Base-by-base conservation (phyloP, 1,140 invertebrate species). In the Nymphalis io region DNA sequence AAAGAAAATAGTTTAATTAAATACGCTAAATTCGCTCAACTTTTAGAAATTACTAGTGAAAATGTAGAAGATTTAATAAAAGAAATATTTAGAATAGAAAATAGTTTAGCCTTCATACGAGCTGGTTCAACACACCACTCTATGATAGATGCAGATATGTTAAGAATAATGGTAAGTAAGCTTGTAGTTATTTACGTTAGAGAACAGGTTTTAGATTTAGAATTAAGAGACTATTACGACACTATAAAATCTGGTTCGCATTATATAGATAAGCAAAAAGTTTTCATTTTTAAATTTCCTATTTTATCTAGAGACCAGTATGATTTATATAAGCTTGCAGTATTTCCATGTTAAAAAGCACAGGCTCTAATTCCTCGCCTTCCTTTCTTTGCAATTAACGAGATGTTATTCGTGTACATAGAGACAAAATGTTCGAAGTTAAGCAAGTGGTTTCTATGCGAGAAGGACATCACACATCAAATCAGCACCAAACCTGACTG, bases 51-150 rank as follows among this genome's bases (percentile, higher is more conserved):
- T 60, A 58, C 77, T 57, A 60, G 68, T 11, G 76, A 83, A 62
- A 81, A 83, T 12, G 67, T 76, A 15, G 75, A 83, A 2, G 63
- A 72, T n/a, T 53, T 83, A 39, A 75, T 65, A 23, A 57, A 73
- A 15, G 79, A 80, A 65, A n/a, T 81, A 61, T 33, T 60, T 67
- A 75, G 63, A 57, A 63, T 81, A 68, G 77, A 81, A 68, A 81
- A 80, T 73, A 72, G 40, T 20, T 60, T 83, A 75, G 79, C 79
- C 42, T 81, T 81, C 70, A 81, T 75, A 58, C 67, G 70, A 27
- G 60, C 70, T n/a, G 75, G 69, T 1, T 73, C 63, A 12, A 72
- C 61, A 38, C 75, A 69, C 48, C 73, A 81, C 74, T 76, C 68
- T 3, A 75, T 80, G 66, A 38, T 83, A 53, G 71, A 39, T 62